Base-by-base conservation (phyloP, 2,888 invertebrate species). In the Epistrophe eligans region DNA sequence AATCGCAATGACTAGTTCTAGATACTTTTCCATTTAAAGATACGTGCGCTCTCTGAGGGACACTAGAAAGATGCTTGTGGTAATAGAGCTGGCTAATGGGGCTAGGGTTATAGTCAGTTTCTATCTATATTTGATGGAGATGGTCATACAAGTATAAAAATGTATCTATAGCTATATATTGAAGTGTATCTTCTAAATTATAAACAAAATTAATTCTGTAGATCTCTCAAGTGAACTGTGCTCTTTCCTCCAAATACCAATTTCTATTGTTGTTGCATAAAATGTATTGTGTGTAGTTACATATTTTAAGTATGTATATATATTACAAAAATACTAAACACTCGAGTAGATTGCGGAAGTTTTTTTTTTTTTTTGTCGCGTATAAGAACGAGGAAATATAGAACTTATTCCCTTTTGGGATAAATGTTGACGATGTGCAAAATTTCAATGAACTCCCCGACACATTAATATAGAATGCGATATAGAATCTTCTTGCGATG, bases 1-100 rank as follows among this genome's bases (percentile, higher is more conserved):
- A 82, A 73, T 76, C 80, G 28, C 64, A 77, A 72, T 77, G 81
- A 50, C 40, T 73, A 82, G 73, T 58, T 82, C 70, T 70, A 74
- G 85, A 85, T 81, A 82, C 85, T 81, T 85, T 85, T 85, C 82
- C 77, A 85, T 85, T 74, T 79, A 82, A 45, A 82, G 73, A 82
- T 70, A 79, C 82, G 73, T 77, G 77, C 77, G 60, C 66, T 72
- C 57, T 72, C 40, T 24, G 15, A 4, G 40, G 62, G 60, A 72
- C 43, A 40, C 24, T n/a, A 55, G 35, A 10, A 28, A 38, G 24
- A 70, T 40, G 55, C 24, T 70, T 55, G 35, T 35, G 48, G 11
- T 10, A n/a, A n/a, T n/a, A 48, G 24, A 32, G 4, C 66, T 24
- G 24, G 4, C 66, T n/a, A n/a, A n/a, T n/a, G n/a, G n/a, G n/a